Conservation (phyloP, 2,113 vertebrate genomes). For the Tachysurus vachellii region DNA sequence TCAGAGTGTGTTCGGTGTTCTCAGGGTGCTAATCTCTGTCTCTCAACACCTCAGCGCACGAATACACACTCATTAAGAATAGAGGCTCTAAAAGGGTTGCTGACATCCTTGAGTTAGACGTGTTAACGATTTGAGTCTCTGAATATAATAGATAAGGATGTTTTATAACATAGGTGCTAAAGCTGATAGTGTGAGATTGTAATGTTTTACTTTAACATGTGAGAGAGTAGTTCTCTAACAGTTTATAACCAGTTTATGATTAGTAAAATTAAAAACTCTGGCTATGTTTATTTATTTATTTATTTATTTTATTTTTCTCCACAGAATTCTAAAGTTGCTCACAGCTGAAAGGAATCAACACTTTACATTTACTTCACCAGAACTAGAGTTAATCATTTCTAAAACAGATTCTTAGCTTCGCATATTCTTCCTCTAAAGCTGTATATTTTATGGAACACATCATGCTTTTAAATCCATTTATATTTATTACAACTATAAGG, state of each 20-base stretch:
- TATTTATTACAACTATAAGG: too few species aligned
- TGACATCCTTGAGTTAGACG: constrained; percentile 40
- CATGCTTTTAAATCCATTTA: too few species aligned
- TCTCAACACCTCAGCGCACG: constrained; percentile 45
- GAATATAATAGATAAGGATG: constrained; percentile 18
- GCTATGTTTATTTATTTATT: neutral
- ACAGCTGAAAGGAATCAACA: neutral
- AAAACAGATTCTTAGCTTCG: neutral
- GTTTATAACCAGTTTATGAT: neutral
- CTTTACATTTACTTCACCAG: neutral
- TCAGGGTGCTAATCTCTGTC: constrained; percentile 47
- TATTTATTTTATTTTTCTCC: neutral
- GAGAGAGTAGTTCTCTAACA: neutral
- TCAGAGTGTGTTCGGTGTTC: constrained; percentile 37
- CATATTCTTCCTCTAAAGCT: neutral
- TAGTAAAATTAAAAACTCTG: neutral
- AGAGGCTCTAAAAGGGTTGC: constrained; percentile 47
- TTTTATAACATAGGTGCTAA: constrained; percentile 34
- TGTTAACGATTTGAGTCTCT: constrained; percentile 47
- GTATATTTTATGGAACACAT: too few species aligned
- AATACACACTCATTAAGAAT: constrained; percentile 50
- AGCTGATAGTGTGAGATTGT: constrained; percentile 30
- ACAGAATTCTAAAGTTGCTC: neutral
- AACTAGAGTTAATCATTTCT: neutral
- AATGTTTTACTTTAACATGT: constrained; percentile 22